Conservation (phyloP, 2,113 vertebrate genomes). For the Corythaeola cristata region DNA sequence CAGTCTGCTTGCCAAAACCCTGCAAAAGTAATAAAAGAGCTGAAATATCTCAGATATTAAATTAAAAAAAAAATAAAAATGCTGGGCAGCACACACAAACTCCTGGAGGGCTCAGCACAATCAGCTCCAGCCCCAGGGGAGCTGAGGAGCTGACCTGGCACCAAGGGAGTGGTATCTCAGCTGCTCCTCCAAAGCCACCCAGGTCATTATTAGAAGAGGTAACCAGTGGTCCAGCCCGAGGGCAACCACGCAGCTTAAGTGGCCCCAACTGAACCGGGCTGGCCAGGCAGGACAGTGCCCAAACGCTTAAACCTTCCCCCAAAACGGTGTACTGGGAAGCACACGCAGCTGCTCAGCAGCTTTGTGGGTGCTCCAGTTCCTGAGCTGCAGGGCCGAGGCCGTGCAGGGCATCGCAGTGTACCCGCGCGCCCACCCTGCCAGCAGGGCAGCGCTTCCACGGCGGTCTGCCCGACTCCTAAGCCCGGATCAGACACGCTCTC, state of each 20-base stretch:
- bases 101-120: not conserved
- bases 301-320: not conserved
- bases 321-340: accelerated
- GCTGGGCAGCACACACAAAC: not conserved
- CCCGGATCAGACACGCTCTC: not conserved
- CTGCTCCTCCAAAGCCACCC: not conserved
- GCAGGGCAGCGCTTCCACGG: no score
- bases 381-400: not conserved
- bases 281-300: accelerated
- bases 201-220: not conserved
- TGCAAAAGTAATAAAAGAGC: not conserved
- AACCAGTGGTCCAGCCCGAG: not conserved
- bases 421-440: no score
- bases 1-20: not conserved
- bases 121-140: not conserved
- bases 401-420: not conserved
- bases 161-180: accelerated
- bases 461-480: not conserved
- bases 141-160: not conserved
- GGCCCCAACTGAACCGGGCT: not conserved
- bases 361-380: not conserved
- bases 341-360: not conserved
- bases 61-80: not conserved
- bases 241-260: not conserved
- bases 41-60: not conserved